Evolutionary conservation across 2,888 invertebrate genomes (phyloP), one percentile per base, ranked within the genome.

Genomic region (Phorcus lineatus): DNA sequence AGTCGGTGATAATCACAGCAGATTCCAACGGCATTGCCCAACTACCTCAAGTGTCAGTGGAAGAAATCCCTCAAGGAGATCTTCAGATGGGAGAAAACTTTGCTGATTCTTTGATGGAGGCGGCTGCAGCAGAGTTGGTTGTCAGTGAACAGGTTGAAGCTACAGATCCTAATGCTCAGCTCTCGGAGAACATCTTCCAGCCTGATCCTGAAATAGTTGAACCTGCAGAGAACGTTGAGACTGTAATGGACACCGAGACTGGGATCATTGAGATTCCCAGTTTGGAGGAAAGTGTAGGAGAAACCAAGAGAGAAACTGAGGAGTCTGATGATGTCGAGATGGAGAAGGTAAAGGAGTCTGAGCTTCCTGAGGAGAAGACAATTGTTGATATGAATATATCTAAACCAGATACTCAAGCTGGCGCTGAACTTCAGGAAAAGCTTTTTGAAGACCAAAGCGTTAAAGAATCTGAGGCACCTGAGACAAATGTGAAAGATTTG

Each of bases 71-170:
- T 19, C 54, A 76, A 28, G 54, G 28, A 17, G 76, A 36, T 16
- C 28, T 53, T 31, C 40, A 40, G 24, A 52, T 40, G 24, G 74
- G 52, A 52, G 19, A 55, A 19, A 54, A 53, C 19, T 76, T 76
- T 31, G 76, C 76, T 9, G 76, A 76, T 55, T 31, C 76, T n/a
- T 55, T 76, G 55, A 76, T 76, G 36, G 54, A 76, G 31, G 55
- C 76, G 7, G 55, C 54, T 28, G 24, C 54, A 4, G 55, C 76
- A 0, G 76, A 76, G 31, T 19, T 76, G n/a, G 75, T 75, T 17
- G 31, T 75, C 1, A 74, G 74, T 3, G 31, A 67, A 16, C 67
- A 67, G 67, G 74, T 24, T 1, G n/a, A 28, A 55, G 19, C 76
- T 6, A 19, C 55, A 31, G 31, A 55, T 31, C 54, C 53, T 1